These are phyloP conservation scores for Delia radicum DNA, from an alignment of 1,140 invertebrate species.

Conservation along the genomic window DNA sequence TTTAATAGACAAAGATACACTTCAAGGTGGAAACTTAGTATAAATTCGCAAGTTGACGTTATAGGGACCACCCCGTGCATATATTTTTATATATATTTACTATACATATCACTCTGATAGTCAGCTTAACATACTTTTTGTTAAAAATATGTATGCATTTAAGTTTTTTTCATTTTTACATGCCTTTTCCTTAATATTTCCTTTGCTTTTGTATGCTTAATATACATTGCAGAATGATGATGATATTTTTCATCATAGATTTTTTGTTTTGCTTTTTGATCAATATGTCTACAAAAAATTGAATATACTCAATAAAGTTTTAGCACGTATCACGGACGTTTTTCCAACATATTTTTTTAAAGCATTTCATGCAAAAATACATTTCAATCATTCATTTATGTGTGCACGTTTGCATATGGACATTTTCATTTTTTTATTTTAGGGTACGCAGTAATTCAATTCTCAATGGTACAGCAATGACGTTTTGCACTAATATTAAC, in stretches of 20 bases:
- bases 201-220: background rate
- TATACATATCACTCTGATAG: too few relatives aligned
- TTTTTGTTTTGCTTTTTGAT: background rate
- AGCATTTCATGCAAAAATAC: background rate
- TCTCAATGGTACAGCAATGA: too few relatives aligned
- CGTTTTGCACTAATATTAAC: too few relatives aligned
- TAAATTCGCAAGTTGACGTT: too few relatives aligned
- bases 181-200: background rate
- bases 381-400: background rate
- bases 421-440: too few relatives aligned
- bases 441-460: too few relatives aligned
- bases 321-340: slow-evolving; percentile 23
- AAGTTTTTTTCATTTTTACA: background rate
- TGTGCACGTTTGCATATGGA: background rate
- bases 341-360: background rate
- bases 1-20: too few relatives aligned
- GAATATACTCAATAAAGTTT: slow-evolving; percentile 28
- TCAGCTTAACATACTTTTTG: background rate
- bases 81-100: background rate
- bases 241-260: background rate
- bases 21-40: too few relatives aligned
- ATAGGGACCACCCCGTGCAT: background rate
- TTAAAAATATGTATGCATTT: background rate
- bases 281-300: slow-evolving; percentile 26
- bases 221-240: background rate